A percentile compares a stretch with the other conserved stretches of the same genome.
Evolutionary conservation across 1,140 invertebrate genomes (phyloP).

Genomic region (Manduca sexta): DNA sequence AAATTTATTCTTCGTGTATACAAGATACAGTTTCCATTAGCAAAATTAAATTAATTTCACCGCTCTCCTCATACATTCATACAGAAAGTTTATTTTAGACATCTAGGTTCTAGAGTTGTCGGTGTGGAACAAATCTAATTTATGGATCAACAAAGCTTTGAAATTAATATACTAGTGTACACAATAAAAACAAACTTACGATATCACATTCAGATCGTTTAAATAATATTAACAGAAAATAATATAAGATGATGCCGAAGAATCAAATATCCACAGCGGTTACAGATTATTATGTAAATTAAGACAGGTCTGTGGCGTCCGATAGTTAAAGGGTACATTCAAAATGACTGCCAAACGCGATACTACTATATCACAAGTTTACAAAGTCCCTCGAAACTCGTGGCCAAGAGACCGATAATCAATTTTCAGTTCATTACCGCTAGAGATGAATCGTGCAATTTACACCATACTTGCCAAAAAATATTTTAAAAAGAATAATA

Average conservation of each 20-base stretch:
- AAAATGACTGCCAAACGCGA: slow-evolving; percentile 15
- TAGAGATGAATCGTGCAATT: not conserved
- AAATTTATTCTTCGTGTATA: slow-evolving; percentile 10
- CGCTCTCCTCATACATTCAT: slow-evolving; percentile 25
- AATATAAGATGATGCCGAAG: too few species aligned
- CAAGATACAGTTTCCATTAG: slow-evolving; percentile 27
- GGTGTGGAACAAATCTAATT: too few species aligned
- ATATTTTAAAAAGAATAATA: too few species aligned
- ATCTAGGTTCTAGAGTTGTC: too few species aligned
- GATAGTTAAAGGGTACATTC: slow-evolving; percentile 28
- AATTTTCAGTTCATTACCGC: not conserved
- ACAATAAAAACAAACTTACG: too few species aligned
- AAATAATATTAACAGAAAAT: too few species aligned
- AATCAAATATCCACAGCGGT: not conserved
- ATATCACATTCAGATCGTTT: too few species aligned
- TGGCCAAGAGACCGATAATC: not conserved
- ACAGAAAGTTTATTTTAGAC: slow-evolving; percentile 21
- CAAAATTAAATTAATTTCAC: slow-evolving; percentile 33
- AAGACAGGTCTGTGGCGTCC: slow-evolving; percentile 31
- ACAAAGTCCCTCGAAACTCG: too few species aligned
- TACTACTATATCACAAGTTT: not conserved
- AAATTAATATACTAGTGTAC: too few species aligned
- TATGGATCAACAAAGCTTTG: too few species aligned
- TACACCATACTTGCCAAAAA: not conserved
- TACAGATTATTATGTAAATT: slow-evolving; percentile 50